Evolutionary conservation across 2,888 invertebrate genomes (phyloP), one percentile per base, ranked within the genome.

Genomic region (Athetis lepigone): DNA sequence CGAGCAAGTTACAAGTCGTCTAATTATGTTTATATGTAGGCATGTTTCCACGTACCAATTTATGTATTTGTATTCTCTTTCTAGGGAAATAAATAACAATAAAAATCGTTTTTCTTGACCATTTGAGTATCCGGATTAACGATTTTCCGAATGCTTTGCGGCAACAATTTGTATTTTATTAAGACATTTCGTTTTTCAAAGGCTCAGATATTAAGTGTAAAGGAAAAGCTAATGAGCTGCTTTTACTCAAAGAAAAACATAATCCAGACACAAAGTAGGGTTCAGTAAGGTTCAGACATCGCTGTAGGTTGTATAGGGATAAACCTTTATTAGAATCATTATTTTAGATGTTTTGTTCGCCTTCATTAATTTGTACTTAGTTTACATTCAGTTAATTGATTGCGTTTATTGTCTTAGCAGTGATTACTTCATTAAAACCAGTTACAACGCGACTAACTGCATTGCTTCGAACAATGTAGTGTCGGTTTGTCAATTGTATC

Each of bases 181-280:
- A 13, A 13, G 33, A 33, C 8, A 33, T 33, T 33, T 3, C 33
- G 11, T 33, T 33, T 33, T 33, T 33, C 13, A 21, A 9, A 29
- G n/a, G 16, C 11, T 2, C 18, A 4, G 47, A 9, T 23, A 19
- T 13, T 13, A 23, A 23, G 13, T 16, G 7, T 42, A 58, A 40
- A 9, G 33, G 5, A 5, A 27, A 60, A 43, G 11, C 9, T 59
- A 59, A 43, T 69, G 42, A 65, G 42, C 21, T 25, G 27, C 59
- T 27, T 65, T 37, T 29, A 7, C 23, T 21, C 5, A 5, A 45
- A 47, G 21, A 7, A 59, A 56, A 49, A 37, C 47, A 9, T 59
- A 43, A 60, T 65, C 37, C 16, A 16, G 25, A 49, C 25, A 43
- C 18, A 43, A 45, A 49, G 42, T 49, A 47, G 29, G 27, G 25